Evolutionary conservation across 1,140 invertebrate genomes (phyloP).

Genomic region (Aphelenchoides besseyi): DNA sequence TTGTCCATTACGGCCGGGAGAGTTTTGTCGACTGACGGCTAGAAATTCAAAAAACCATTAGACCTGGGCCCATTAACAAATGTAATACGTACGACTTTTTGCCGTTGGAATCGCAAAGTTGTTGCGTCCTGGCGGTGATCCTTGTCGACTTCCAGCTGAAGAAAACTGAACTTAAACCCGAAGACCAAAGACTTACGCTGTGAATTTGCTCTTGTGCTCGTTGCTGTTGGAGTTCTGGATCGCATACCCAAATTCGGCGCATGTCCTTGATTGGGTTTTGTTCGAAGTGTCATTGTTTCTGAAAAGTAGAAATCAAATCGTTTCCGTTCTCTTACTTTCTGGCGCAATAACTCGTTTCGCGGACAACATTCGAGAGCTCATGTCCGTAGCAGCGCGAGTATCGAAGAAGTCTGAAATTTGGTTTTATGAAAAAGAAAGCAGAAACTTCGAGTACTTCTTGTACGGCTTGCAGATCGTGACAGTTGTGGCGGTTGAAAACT

Average conservation of each 20-base stretch:
- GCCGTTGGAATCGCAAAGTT: not conserved
- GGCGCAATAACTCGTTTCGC: not conserved
- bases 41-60: not conserved
- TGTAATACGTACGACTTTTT: not conserved
- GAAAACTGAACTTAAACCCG: not conserved
- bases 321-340: not conserved
- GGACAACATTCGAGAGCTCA: slow-evolving; percentile 9
- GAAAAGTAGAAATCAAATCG: not conserved
- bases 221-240: not conserved
- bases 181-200: not conserved
- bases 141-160: slow-evolving; percentile 15
- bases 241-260: not conserved
- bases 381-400: slow-evolving; percentile 2
- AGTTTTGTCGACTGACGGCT: not conserved
- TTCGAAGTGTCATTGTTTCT: not conserved
- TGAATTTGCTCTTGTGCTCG: not conserved
- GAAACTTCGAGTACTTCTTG: slow-evolving; percentile 11
- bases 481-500: not conserved
- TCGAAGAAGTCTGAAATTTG: slow-evolving; percentile 8
- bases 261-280: not conserved
- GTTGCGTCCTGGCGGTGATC: not conserved
- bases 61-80: not conserved
- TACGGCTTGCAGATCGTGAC: not conserved
- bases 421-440: not conserved
- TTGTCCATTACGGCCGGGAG: not conserved